Evolutionary conservation across 1,140 invertebrate species (phyloP).

Genomic region (Penaeus japonicus): DNA sequence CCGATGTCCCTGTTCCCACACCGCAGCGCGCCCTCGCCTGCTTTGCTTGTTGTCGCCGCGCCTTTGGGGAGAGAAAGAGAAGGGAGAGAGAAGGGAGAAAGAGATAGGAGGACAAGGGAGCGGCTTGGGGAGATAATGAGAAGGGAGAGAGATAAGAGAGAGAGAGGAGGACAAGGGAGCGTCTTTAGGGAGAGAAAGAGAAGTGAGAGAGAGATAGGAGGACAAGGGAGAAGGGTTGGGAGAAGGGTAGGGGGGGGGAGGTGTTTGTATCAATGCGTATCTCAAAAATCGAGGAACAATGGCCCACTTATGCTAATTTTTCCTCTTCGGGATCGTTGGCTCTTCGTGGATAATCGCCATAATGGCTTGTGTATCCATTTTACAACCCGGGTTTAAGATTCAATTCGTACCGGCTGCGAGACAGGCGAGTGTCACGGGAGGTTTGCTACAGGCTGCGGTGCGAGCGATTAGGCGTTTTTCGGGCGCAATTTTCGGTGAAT

Average conservation of each 20-base stretch:
- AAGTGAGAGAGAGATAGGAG: too few species aligned
- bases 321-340: background rate
- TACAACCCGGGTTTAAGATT: background rate
- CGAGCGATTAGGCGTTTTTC: conserved; percentile 45
- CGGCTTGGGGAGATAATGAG: too few species aligned
- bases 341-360: conserved; percentile 33
- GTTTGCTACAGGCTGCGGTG: conserved; percentile 7
- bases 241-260: background rate
- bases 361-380: conserved; percentile 26
- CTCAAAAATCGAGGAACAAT: background rate
- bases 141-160: too few species aligned
- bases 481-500: conserved; percentile 49
- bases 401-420: background rate
- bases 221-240: background rate
- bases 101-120: too few species aligned
- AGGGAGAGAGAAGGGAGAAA: too few species aligned
- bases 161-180: too few species aligned
- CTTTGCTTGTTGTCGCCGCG: background rate
- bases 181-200: background rate
- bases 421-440: conserved; percentile 25
- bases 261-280: background rate
- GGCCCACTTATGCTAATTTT: conserved; percentile 27
- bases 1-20: conserved; percentile 39
- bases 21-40: background rate
- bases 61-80: background rate